Conservation (phyloP, 2,113 vertebrate genomes). For the Paramormyrops kingsleyae region DNA sequence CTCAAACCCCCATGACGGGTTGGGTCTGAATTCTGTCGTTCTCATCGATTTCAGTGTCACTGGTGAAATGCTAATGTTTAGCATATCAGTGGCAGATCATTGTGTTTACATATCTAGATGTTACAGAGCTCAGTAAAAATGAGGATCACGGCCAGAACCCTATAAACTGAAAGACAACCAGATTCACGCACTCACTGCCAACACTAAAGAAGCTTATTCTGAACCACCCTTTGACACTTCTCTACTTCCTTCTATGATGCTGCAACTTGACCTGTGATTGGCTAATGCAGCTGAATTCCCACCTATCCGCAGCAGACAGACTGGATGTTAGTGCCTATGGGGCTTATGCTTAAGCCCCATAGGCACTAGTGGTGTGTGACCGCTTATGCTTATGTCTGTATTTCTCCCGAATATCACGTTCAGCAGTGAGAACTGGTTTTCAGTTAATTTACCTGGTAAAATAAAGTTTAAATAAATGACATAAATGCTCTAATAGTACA, state of each 20-base stretch:
- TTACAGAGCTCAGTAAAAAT: neutral
- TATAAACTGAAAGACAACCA: neutral
- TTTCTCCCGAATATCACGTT: too few relatives aligned
- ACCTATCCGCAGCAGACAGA: neutral
- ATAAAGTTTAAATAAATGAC: too few relatives aligned
- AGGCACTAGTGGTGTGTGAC: too few relatives aligned
- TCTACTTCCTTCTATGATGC: neutral
- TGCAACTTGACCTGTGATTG: neutral
- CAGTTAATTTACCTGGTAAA: too few relatives aligned
- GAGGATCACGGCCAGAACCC: neutral
- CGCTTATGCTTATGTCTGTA: too few relatives aligned
- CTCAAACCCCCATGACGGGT: neutral
- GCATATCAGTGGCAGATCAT: neutral
- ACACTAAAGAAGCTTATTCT: neutral
- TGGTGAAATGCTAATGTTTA: neutral
- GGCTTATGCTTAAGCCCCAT: neutral
- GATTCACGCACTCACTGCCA: neutral
- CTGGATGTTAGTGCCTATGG: neutral
- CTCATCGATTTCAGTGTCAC: neutral
- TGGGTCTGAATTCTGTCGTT: neutral
- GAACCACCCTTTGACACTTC: neutral
- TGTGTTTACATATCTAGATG: neutral
- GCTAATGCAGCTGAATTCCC: neutral
- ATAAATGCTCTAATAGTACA: too few relatives aligned
- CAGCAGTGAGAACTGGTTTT: too few relatives aligned